Conservation (phyloP, 2,113 vertebrate genomes). For the Seriola quinqueradiata region DNA sequence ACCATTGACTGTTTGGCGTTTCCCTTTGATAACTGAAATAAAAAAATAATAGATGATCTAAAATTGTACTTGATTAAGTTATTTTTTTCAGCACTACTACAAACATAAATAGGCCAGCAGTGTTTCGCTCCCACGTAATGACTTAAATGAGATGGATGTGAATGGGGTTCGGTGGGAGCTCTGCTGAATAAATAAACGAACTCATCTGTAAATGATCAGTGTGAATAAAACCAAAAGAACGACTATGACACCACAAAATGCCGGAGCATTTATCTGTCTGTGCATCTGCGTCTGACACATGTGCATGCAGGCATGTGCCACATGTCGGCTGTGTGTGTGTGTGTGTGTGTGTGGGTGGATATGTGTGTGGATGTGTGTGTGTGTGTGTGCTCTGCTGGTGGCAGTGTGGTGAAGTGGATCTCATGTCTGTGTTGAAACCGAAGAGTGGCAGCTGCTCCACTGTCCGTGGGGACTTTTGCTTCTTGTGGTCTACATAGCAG, state of each 20-base stretch:
- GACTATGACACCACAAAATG: background rate
- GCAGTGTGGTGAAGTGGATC: slow-evolving; percentile 45
- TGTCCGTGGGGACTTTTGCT: slow-evolving; percentile 49
- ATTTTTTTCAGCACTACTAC: no score
- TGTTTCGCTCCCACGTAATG: background rate
- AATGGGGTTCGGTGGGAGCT: background rate
- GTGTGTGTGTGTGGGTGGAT: slow-evolving; percentile 8
- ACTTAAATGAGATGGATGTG: background rate
- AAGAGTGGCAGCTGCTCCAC: slow-evolving; percentile 65
- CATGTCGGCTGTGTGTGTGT: slow-evolving; percentile 15
- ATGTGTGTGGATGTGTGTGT: background rate
- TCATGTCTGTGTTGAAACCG: slow-evolving; percentile 47
- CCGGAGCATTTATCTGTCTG: background rate
- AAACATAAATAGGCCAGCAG: background rate
- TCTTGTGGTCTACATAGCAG: slow-evolving; percentile 51
- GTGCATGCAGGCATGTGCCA: slow-evolving; percentile 21
- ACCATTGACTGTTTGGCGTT: no score
- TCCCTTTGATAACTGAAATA: background rate
- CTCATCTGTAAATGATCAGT: background rate
- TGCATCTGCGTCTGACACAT: slow-evolving; percentile 45
- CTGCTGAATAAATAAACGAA: background rate
- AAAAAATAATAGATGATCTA: background rate
- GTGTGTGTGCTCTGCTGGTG: slow-evolving; percentile 34
- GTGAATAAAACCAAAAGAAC: background rate
- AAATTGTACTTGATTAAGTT: no score